Evolutionary conservation across 2,113 vertebrate genomes (phyloP).

Genomic region (Myrmecobius fasciatus): DNA sequence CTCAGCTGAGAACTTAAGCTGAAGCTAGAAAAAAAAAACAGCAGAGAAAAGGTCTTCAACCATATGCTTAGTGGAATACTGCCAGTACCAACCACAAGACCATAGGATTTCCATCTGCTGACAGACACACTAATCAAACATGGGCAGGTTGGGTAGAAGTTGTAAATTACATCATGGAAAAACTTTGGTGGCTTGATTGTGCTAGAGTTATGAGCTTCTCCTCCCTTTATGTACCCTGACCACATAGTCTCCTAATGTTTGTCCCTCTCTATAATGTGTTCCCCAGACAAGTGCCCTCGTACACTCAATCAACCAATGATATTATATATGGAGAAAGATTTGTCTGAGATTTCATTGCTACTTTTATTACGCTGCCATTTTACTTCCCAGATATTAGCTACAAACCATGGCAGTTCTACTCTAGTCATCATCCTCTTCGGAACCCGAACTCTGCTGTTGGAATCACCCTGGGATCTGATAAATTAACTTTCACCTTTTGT

Average conservation of each 20-base stretch:
- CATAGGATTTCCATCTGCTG: background rate
- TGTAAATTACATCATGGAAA: background rate
- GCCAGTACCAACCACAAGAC: background rate
- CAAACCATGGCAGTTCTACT: background rate
- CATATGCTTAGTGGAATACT: background rate
- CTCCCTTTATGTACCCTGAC: background rate
- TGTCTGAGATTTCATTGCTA: background rate
- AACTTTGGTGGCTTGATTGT: background rate
- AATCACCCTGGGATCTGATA: background rate
- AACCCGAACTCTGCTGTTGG: background rate
- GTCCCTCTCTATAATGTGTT: background rate
- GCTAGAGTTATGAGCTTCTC: background rate
- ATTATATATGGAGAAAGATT: background rate
- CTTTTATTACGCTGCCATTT: background rate
- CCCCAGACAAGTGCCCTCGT: background rate
- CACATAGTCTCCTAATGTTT: background rate
- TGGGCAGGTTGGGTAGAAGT: background rate
- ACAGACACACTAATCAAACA: background rate
- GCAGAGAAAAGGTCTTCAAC: background rate
- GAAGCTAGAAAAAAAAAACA: background rate
- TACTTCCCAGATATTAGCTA: background rate
- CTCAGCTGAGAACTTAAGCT: background rate
- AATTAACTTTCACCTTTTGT: background rate
- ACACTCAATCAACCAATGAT: background rate
- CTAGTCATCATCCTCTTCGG: background rate